These are phyloP conservation scores for Scaptodrosophila lebanonensis DNA, from an alignment of 1,140 invertebrate genomes.

Conservation along the genomic window DNA sequence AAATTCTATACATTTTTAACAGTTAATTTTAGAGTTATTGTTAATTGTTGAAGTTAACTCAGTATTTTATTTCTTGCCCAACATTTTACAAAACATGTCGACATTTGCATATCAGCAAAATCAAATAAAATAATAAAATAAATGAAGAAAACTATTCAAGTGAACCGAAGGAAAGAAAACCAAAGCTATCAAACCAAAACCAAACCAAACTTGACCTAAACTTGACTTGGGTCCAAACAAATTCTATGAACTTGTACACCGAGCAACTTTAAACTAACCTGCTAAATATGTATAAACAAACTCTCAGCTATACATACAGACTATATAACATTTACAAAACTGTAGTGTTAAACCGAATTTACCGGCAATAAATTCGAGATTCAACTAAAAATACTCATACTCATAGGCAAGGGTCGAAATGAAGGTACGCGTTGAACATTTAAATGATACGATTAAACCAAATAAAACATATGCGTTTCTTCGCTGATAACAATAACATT, in stretches of 20 bases:
- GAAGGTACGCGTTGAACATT: constrained; percentile 64
- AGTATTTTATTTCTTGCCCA: constrained; percentile 1
- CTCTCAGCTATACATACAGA: constrained; percentile 21
- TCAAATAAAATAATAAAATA: constrained; percentile 23
- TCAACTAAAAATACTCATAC: constrained; percentile 57
- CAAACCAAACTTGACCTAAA: constrained; percentile 13
- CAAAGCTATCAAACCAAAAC: constrained; percentile 14
- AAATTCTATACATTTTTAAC: constrained; percentile 35
- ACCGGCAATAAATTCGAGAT: constrained; percentile 67
- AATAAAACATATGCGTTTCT: constrained; percentile 37
- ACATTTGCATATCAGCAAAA: constrained; percentile 57
- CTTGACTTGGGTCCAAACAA: constrained; percentile 39
- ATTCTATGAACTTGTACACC: constrained; percentile 64
- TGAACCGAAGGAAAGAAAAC: constrained; percentile 10
- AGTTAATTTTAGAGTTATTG: constrained; percentile 47
- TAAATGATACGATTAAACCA: constrained; percentile 44
- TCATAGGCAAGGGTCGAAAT: constrained; percentile 65
- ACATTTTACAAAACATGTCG: constrained; percentile 2
- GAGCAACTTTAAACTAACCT: constrained; percentile 34
- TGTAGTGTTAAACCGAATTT: constrained; percentile 71
- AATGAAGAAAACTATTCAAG: constrained; percentile 28
- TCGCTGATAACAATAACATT: too few species aligned
- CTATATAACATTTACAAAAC: constrained; percentile 31
- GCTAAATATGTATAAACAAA: too few species aligned
- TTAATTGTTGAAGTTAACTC: constrained; percentile 31